Evolutionary conservation across 2,113 vertebrate species (phyloP).

Genomic region (Laticauda laticaudata): DNA sequence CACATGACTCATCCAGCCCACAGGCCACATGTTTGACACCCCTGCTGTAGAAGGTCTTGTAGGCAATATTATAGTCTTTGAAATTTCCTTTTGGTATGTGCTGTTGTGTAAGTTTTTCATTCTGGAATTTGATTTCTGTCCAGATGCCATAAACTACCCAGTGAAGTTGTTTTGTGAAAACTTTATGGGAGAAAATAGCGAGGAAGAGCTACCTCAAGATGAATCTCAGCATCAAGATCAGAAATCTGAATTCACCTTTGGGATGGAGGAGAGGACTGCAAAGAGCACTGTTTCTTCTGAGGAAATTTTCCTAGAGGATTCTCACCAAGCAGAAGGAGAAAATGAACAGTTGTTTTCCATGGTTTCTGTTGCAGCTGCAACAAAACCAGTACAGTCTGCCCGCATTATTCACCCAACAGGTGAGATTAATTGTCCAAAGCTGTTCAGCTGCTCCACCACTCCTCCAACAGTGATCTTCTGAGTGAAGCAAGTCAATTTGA

Average conservation of each 20-base stretch:
- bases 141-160: constrained; percentile 76
- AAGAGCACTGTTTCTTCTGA: not conserved
- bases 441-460: not conserved
- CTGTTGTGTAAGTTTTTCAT: not conserved
- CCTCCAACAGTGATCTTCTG: not conserved
- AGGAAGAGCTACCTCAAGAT: not conserved
- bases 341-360: constrained; percentile 28
- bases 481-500: not conserved
- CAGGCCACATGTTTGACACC: no score
- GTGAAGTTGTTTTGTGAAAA: constrained; percentile 77
- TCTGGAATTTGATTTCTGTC: not conserved
- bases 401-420: constrained; percentile 41
- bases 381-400: not conserved
- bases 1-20: no score
- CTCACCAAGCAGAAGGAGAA: rapidly evolving
- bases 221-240: rapidly evolving
- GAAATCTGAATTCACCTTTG: constrained; percentile 24
- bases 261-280: not conserved
- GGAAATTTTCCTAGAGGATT: not conserved
- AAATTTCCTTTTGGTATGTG: not conserved
- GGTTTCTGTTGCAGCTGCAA: not conserved
- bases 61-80: not conserved
- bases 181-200: constrained; percentile 53
- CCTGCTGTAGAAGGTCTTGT: not conserved
- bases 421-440: constrained; percentile 20